phyloP scores from a whole-genome alignment of 2,113 vertebrate species.

The Vanacampus margaritifer region DNA sequence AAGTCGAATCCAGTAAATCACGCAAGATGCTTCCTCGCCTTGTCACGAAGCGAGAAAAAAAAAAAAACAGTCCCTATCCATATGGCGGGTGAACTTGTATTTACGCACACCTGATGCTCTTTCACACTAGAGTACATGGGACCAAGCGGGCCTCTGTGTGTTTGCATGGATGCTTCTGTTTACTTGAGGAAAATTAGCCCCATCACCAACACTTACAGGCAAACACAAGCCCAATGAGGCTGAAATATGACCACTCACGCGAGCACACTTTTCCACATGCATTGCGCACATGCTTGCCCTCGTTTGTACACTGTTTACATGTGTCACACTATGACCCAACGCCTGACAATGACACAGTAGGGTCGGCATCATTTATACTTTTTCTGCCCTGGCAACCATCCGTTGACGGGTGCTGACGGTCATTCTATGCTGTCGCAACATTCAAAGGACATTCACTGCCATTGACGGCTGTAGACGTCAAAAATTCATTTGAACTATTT shows the following conservation, averaged over 20 bases:
- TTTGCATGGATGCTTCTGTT: conserved; percentile 42
- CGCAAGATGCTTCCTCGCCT: conserved; percentile 13
- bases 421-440: too few relatives aligned
- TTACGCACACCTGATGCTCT: conserved; percentile 58
- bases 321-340: not conserved
- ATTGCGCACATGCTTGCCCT: conserved; percentile 8
- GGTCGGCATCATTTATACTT: too few relatives aligned
- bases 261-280: conserved; percentile 29
- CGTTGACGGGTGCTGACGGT: too few relatives aligned
- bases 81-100: conserved; percentile 52
- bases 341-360: not conserved
- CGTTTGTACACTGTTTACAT: conserved; percentile 12
- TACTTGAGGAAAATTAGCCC: conserved; percentile 53
- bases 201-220: conserved; percentile 35
- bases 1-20: conserved; percentile 2
- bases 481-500: too few relatives aligned
- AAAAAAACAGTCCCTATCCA: conserved; percentile 35
- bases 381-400: too few relatives aligned
- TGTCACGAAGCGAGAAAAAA: conserved; percentile 10
- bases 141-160: conserved; percentile 16
- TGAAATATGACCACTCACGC: conserved; percentile 35
- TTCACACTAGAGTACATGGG: conserved; percentile 57
- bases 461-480: too few relatives aligned
- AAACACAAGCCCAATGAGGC: conserved; percentile 45
- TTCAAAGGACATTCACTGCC: too few relatives aligned